A percentile compares a stretch with the other conserved stretches of the same genome.
Evolutionary conservation across 1,140 invertebrate genomes (phyloP).

Genomic region (Drosophila chauvacae): DNA sequence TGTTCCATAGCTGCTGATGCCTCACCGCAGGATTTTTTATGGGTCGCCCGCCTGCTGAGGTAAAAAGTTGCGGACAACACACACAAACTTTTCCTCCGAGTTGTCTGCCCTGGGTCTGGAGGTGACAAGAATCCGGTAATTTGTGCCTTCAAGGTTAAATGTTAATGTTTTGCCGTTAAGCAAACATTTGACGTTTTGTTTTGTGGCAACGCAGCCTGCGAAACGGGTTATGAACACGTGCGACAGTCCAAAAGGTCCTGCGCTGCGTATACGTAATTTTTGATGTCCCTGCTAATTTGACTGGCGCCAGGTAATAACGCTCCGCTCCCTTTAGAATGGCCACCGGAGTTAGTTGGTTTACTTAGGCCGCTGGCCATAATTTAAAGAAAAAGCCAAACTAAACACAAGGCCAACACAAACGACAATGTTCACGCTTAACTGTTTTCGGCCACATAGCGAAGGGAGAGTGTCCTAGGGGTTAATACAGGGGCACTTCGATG

Average conservation of each 20-base stretch:
- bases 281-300: constrained; percentile 63
- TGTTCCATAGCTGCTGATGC: constrained; percentile 45
- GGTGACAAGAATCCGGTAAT: constrained; percentile 81
- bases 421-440: constrained; percentile 50
- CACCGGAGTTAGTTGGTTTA: constrained; percentile 45
- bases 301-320: constrained; percentile 47
- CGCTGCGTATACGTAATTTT: constrained; percentile 69
- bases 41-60: constrained; percentile 47
- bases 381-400: constrained; percentile 57
- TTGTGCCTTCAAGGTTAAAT: constrained; percentile 79
- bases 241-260: constrained; percentile 34
- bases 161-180: constrained; percentile 76
- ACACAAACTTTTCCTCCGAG: constrained; percentile 44
- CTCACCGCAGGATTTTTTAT: constrained; percentile 55
- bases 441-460: constrained; percentile 50
- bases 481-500: constrained; percentile 2
- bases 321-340: constrained; percentile 7
- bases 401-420: constrained; percentile 25
- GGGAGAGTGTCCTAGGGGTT: constrained; percentile 42
- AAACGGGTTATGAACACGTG: constrained; percentile 73
- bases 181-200: constrained; percentile 70
- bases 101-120: not conserved
- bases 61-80: constrained; percentile 59
- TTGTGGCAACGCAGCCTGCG: constrained; percentile 7
- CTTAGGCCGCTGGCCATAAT: constrained; percentile 56